Conservation (phyloP, 2,797 vertebrate genomes). For the Sebastes taczanowskii region DNA sequence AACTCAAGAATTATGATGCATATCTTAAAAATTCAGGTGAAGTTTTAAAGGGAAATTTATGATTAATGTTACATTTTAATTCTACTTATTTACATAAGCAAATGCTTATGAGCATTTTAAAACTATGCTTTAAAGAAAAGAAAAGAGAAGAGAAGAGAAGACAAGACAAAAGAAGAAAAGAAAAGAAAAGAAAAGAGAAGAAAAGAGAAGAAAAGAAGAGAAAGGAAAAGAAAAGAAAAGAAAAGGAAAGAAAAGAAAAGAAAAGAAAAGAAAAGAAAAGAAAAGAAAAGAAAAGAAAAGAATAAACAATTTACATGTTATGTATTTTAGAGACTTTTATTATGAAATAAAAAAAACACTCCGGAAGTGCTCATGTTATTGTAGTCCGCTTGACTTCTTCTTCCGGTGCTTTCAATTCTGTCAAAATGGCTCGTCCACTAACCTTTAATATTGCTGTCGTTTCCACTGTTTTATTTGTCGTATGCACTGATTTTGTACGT, state of each 20-base stretch:
- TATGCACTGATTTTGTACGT: conserved; percentile 27
- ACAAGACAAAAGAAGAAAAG: fast-evolving
- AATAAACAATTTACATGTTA: background rate
- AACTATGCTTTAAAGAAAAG: background rate
- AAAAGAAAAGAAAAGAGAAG: no score
- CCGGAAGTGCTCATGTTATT: conserved; percentile 23
- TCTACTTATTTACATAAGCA: background rate
- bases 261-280: no score
- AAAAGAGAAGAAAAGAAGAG: fast-evolving
- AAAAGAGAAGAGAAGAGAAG: fast-evolving
- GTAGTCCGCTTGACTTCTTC: fast-evolving
- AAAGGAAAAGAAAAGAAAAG: background rate
- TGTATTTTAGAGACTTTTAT: background rate
- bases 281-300: background rate
- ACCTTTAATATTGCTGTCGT: conserved; percentile 14
- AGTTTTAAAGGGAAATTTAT: background rate
- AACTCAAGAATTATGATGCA: background rate
- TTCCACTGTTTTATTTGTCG: conserved; percentile 38
- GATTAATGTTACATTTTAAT: background rate
- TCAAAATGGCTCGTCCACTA: conserved; percentile 65
- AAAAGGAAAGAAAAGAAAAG: no score
- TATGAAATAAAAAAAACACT: conserved; percentile 32
- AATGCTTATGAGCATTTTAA: background rate
- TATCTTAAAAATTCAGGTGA: background rate
- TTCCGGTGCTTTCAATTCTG: conserved; percentile 22